Conservation (phyloP, 2,113 vertebrate genomes). For the Probosciger aterrimus region DNA sequence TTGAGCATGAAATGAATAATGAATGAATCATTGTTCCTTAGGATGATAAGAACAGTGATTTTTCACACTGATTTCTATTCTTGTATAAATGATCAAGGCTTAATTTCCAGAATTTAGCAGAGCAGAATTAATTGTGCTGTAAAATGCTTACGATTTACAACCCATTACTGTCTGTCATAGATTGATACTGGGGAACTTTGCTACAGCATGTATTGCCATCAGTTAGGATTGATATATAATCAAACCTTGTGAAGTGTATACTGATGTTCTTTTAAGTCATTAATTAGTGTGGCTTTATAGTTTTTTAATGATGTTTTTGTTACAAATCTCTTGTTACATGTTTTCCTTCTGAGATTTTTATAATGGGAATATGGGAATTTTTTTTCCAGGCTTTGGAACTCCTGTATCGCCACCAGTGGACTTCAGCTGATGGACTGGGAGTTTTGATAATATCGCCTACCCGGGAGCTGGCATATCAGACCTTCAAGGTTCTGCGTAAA, state of each 20-base stretch:
- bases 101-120: neutral
- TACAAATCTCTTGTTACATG: neutral
- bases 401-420: conserved; percentile 92
- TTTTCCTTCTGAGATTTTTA: neutral
- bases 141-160: neutral
- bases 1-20: neutral
- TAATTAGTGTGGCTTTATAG: neutral
- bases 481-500: conserved; percentile 90
- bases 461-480: conserved; percentile 94
- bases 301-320: neutral
- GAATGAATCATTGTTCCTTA: neutral
- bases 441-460: conserved; percentile 94
- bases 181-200: neutral
- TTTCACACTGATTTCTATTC: neutral
- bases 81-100: neutral
- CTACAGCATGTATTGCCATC: neutral
- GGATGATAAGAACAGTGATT: neutral
- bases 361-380: neutral
- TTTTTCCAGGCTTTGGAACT: conserved; percentile 84
- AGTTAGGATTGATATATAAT: neutral
- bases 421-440: conserved; percentile 87
- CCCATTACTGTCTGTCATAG: neutral
- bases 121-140: neutral
- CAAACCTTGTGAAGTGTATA: neutral
- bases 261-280: neutral